Conservation (phyloP, 2,113 vertebrate genomes). For the Cichladusa arquata region DNA sequence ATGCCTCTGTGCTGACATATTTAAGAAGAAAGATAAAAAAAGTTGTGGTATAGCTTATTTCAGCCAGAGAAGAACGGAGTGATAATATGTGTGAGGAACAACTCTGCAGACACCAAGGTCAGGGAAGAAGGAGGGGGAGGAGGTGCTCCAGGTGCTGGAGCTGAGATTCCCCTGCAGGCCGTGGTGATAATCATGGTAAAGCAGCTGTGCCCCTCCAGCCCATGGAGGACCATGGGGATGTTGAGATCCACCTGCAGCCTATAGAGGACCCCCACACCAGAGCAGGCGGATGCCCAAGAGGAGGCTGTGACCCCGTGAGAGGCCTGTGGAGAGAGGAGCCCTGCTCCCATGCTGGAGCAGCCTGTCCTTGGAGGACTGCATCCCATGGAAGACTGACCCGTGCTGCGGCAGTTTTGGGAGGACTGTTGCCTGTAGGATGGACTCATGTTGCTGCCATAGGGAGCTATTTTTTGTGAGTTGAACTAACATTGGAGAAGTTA, state of each 20-base stretch:
- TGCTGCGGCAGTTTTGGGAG: not conserved
- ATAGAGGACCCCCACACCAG: accelerated
- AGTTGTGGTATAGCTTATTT: not conserved
- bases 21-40: not conserved
- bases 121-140: not conserved
- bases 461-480: not conserved
- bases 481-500: not conserved
- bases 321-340: not conserved
- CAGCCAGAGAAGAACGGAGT: accelerated
- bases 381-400: not conserved
- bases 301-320: not conserved
- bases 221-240: not conserved
- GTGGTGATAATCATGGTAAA: not conserved
- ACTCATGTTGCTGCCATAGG: accelerated
- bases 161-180: not conserved
- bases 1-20: not conserved
- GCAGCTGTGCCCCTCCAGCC: not conserved
- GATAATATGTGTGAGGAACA: not conserved
- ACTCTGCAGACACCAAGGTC: not conserved
- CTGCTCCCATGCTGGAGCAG: not conserved
- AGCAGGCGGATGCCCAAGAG: not conserved
- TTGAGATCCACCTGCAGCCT: not conserved
- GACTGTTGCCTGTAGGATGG: not conserved
- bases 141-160: not conserved
- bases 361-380: not conserved